phyloP scores from a whole-genome alignment of 2,888 invertebrate genomes.

The Heliconius hortense region DNA sequence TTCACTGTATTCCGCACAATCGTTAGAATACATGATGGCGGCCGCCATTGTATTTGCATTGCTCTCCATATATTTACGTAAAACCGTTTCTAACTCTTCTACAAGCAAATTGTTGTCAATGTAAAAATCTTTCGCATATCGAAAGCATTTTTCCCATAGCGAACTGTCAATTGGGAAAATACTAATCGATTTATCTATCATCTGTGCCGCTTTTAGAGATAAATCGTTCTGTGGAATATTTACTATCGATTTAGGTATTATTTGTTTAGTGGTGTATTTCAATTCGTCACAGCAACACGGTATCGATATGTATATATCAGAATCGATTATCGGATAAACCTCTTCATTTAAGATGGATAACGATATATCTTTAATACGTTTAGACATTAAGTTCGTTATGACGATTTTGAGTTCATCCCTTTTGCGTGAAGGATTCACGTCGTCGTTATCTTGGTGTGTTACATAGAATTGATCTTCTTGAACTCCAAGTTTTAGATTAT shows the following conservation, averaged over 20 bases:
- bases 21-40: conserved; percentile 74
- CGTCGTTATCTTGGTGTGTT: conserved; percentile 55
- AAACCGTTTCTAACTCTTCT: conserved; percentile 77
- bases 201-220: conserved; percentile 60
- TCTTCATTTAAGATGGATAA: conserved; percentile 69
- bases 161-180: conserved; percentile 67
- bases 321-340: conserved; percentile 59
- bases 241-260: conserved; percentile 42
- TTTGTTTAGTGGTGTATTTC: conserved; percentile 53
- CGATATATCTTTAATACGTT: conserved; percentile 71
- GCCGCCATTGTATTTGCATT: conserved; percentile 72
- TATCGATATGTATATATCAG: conserved; percentile 54
- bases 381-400: conserved; percentile 65
- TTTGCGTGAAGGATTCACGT: conserved; percentile 47
- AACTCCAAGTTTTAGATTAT: conserved; percentile 56
- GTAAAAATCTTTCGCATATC: conserved; percentile 68
- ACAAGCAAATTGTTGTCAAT: conserved; percentile 68
- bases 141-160: conserved; percentile 72
- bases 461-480: conserved; percentile 54
- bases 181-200: conserved; percentile 70
- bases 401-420: conserved; percentile 62
- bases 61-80: conserved; percentile 80
- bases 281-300: conserved; percentile 71
- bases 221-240: conserved; percentile 51
- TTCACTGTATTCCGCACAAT: conserved; percentile 71